phyloP scores from a whole-genome alignment of 1,140 invertebrate species.

The Asobara japonica region DNA sequence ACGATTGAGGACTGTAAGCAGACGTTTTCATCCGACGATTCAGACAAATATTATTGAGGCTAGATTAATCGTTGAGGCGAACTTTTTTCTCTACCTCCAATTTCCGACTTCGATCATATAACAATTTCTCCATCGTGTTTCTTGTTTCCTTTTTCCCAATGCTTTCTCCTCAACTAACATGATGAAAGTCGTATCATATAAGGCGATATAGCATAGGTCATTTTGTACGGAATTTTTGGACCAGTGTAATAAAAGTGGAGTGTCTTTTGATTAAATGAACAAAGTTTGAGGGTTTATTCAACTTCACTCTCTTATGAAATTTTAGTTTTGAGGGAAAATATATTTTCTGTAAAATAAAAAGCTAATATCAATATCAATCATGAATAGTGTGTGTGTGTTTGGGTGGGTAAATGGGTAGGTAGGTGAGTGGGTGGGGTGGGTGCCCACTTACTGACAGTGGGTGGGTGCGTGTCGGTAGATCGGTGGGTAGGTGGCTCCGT shows the following conservation, averaged over 20 bases:
- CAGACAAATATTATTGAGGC: conserved; percentile 46
- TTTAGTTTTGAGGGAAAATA: too few relatives aligned
- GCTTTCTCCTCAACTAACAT: background rate
- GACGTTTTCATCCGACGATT: conserved; percentile 15
- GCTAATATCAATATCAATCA: too few relatives aligned
- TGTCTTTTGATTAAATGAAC: background rate
- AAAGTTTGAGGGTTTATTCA: background rate
- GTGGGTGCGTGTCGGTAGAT: too few relatives aligned
- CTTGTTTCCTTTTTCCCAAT: background rate
- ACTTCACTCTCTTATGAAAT: too few relatives aligned
- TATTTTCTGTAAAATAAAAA: too few relatives aligned
- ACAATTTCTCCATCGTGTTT: background rate
- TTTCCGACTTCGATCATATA: conserved; percentile 28
- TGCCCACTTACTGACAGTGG: too few relatives aligned
- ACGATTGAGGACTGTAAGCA: conserved; percentile 18
- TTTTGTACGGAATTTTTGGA: background rate
- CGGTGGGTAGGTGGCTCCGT: too few relatives aligned
- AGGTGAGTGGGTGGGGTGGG: too few relatives aligned
- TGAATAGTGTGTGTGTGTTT: too few relatives aligned
- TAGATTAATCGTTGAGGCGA: conserved; percentile 46
- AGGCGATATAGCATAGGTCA: background rate
- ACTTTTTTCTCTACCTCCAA: background rate
- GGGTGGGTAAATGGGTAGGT: too few relatives aligned
- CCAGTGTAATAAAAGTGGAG: too few relatives aligned
- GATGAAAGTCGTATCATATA: background rate